phyloP scores from a whole-genome alignment of 1,140 invertebrate species.

The Episyrphus balteatus region DNA sequence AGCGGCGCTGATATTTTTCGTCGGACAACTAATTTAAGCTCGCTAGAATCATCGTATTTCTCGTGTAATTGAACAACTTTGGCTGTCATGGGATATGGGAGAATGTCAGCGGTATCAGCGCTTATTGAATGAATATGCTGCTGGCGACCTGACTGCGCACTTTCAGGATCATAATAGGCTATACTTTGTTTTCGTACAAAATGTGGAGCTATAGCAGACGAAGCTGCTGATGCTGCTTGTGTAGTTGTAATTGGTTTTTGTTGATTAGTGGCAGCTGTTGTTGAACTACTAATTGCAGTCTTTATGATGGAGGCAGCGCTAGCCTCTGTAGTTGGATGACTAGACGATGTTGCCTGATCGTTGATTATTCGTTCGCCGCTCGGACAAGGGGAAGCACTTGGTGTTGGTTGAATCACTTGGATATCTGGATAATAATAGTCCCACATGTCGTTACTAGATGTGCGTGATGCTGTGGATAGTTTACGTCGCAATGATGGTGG shows the following conservation, averaged over 20 bases:
- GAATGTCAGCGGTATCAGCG: conserved; percentile 30
- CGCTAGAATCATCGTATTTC: conserved; percentile 5
- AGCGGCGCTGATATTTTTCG: conserved; percentile 20
- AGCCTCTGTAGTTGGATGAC: background rate
- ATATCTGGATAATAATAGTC: conserved; percentile 62
- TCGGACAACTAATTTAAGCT: conserved; percentile 24
- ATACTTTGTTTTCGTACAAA: conserved; percentile 32
- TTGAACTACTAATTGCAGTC: background rate
- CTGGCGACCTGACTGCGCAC: conserved; percentile 26
- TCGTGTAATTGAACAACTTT: conserved; percentile 5
- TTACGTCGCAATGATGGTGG: conserved; percentile 38
- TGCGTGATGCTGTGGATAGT: conserved; percentile 29
- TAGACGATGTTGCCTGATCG: conserved; percentile 9
- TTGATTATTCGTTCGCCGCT: conserved; percentile 51
- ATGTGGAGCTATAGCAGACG: conserved; percentile 5
- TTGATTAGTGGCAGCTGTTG: background rate
- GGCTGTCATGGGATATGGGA: conserved; percentile 21
- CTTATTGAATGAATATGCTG: conserved; percentile 35
- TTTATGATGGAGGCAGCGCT: background rate
- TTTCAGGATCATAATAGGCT: conserved; percentile 33
- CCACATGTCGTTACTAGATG: conserved; percentile 41
- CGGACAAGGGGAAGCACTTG: conserved; percentile 65
- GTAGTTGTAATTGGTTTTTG: background rate
- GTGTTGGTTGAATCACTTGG: conserved; percentile 64
- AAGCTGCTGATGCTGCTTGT: background rate